Evolutionary conservation across 2,797 vertebrate genomes (phyloP).

Genomic region (Oreochromis grahami): DNA sequence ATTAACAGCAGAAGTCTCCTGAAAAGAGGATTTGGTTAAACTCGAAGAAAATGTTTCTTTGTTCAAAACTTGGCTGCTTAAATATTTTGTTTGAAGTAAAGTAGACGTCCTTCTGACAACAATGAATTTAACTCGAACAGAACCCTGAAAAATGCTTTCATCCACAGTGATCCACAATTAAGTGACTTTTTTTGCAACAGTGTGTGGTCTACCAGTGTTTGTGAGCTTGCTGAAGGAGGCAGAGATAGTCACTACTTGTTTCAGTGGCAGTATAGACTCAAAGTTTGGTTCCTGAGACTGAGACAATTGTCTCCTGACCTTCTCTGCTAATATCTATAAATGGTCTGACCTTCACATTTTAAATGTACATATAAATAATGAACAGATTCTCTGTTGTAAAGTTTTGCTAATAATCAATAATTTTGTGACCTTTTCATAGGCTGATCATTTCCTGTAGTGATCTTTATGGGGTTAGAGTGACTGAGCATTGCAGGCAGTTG

Average conservation of each 20-base stretch:
- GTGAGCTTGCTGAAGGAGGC: neutral
- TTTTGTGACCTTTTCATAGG: slow-evolving; percentile 8
- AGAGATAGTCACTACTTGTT: neutral
- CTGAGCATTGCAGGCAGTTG: neutral
- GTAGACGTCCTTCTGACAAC: neutral
- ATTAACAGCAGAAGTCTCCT: neutral
- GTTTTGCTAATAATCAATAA: neutral
- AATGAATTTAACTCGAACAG: neutral
- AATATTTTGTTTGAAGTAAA: neutral
- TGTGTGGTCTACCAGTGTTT: neutral
- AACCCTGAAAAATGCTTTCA: neutral
- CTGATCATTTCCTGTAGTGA: slow-evolving; percentile 8
- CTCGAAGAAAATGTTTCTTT: neutral
- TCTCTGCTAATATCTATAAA: neutral
- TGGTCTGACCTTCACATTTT: neutral
- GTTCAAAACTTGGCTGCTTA: neutral
- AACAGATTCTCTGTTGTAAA: neutral
- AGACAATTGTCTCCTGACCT: neutral
- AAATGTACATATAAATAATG: neutral
- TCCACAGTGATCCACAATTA: neutral
- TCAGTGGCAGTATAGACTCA: neutral
- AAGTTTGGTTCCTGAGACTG: neutral
- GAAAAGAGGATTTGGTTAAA: neutral
- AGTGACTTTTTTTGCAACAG: neutral
- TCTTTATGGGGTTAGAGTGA: neutral